Evolutionary conservation across 2,113 vertebrate species (phyloP).

Genomic region (Sceloporus tristichus): DNA sequence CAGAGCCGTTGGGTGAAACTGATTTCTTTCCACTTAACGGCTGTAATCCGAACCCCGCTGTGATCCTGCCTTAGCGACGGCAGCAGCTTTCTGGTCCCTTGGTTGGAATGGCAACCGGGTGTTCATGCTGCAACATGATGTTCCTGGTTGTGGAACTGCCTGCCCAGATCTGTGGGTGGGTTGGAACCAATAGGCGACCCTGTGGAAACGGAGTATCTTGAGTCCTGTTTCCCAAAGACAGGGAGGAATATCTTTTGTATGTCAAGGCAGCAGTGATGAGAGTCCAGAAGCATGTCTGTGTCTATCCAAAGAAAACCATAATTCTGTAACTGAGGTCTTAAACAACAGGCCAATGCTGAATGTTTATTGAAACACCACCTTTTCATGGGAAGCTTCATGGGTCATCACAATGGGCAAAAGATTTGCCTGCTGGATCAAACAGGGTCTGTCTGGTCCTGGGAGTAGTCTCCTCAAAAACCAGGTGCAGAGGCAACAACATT

Average conservation of each 20-base stretch:
- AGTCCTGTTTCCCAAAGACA: background rate
- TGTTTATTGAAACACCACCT: background rate
- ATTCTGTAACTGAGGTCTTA: background rate
- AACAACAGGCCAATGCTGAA: background rate
- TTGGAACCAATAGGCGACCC: too few relatives aligned
- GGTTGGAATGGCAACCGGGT: background rate
- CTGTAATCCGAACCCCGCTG: background rate
- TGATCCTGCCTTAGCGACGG: background rate
- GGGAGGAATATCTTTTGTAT: too few relatives aligned
- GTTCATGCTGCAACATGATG: too few relatives aligned
- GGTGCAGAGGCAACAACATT: background rate
- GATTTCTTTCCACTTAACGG: background rate
- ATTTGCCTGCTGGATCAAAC: background rate
- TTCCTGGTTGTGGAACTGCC: background rate
- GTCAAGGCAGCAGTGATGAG: too few relatives aligned
- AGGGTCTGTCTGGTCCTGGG: background rate
- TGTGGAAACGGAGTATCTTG: too few relatives aligned
- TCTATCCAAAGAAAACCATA: background rate
- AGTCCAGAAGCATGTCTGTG: background rate
- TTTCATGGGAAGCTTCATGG: too few relatives aligned
- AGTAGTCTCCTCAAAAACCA: background rate
- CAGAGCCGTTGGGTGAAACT: background rate
- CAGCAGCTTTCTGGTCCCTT: background rate
- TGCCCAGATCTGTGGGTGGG: background rate
- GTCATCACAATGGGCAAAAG: too few relatives aligned